A percentile compares a stretch with the other conserved stretches of the same genome.
phyloP scores from a whole-genome alignment of 2,797 vertebrate genomes.

The Diglossa cyanea region DNA sequence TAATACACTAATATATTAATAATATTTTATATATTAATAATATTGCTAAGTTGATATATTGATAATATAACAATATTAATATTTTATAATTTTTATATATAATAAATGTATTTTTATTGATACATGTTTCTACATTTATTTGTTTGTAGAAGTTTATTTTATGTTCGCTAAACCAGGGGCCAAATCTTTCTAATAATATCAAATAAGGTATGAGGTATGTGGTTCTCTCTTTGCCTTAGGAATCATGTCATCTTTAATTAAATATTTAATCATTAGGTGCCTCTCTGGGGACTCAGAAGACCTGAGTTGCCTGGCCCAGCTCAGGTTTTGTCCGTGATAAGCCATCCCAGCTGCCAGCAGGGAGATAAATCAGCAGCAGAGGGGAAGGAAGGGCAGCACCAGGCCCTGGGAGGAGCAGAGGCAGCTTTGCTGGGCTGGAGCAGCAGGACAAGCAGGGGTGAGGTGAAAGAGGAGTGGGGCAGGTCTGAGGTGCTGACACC shows the following conservation, averaged over 20 bases:
- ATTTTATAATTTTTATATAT: background rate
- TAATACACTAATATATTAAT: background rate
- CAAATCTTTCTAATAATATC: fast-evolving
- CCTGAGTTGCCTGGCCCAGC: background rate
- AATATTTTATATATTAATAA: background rate
- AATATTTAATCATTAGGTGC: background rate
- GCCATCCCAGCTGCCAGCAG: fast-evolving
- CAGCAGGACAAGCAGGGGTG: background rate
- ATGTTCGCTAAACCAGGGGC: fast-evolving
- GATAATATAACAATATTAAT: background rate
- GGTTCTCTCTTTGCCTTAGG: background rate
- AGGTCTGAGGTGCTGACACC: background rate
- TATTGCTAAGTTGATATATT: too few relatives aligned
- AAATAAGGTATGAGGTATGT: background rate
- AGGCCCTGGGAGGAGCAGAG: too few relatives aligned
- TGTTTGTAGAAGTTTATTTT: background rate
- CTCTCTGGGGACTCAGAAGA: background rate
- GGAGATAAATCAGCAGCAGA: background rate
- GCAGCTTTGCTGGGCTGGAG: background rate
- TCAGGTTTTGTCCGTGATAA: background rate
- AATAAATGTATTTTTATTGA: background rate
- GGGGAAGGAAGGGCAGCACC: background rate
- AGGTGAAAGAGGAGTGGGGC: background rate
- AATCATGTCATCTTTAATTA: background rate
- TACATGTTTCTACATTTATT: background rate